Conservation (phyloP, 2,797 vertebrate genomes). For the Falco biarmicus region DNA sequence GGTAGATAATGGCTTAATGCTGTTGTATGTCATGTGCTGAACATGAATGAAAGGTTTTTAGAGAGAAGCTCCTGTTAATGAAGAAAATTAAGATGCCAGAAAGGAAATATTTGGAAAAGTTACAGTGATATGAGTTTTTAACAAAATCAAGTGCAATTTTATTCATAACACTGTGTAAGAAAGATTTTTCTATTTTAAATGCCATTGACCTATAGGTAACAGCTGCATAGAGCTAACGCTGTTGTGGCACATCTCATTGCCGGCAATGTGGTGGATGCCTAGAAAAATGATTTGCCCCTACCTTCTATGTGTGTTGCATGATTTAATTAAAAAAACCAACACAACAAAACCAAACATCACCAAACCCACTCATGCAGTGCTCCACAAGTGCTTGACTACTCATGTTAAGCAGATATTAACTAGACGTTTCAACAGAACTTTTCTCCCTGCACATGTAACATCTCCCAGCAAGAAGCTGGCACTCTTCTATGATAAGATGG, state of each 20-base stretch:
- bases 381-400: conserved; percentile 23
- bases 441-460: background rate
- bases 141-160: conserved; percentile 83
- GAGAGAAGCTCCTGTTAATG: conserved; percentile 43
- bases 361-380: background rate
- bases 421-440: conserved; percentile 21
- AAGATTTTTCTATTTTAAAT: conserved; percentile 81
- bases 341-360: background rate
- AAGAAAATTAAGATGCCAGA: conserved; percentile 49
- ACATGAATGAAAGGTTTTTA: background rate
- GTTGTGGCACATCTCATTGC: conserved; percentile 81
- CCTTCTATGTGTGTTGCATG: conserved; percentile 24
- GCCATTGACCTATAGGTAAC: conserved; percentile 74
- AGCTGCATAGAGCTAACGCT: conserved; percentile 69
- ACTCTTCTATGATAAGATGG: background rate
- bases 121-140: conserved; percentile 72
- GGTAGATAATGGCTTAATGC: conserved; percentile 27
- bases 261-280: conserved; percentile 79
- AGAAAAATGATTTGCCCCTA: conserved; percentile 52
- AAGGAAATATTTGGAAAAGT: conserved; percentile 62
- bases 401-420: background rate
- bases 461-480: background rate
- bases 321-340: background rate
- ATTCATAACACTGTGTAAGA: conserved; percentile 80
- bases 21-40: background rate